Evolutionary conservation across 2,113 vertebrate species (phyloP), one percentile per base, ranked within the genome.

Genomic region (Rhinopomastus cyanomelas): DNA sequence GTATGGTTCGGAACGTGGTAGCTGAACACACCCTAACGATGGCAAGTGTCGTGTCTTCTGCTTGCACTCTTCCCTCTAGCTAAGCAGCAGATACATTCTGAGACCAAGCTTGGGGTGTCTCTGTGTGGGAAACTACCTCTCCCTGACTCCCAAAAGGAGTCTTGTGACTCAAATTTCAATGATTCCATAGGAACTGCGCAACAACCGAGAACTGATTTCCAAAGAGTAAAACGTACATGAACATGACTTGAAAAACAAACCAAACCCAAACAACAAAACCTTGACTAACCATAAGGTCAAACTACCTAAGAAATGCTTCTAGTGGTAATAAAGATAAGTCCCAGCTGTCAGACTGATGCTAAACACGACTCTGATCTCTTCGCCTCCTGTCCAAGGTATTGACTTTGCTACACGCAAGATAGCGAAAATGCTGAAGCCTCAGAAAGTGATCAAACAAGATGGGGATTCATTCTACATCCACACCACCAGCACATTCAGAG

Each of bases 361-460:
- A 49, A 92, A 67, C 7, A 52, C 53, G 76, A 44, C 52, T 80
- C 56, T 76, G 62, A 57, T 36, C 9, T 30, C 65, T 74, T 72
- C 65, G 34, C 68, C 72, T 83, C 59, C 36, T 82, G 25, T 59
- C 88, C 32, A 95, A 99, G 98, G 97, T 81, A 98, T 99, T 65
- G 96, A 98, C 73, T 89, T 97, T 42, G 91, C 85, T 44, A 96
- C 98, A 13, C 97, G 97, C n/a, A 99, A 98, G 68, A 97, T 98
- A 79, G 98, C 98, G 30, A 91, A 97, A 66, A 94, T 95, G 87
- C 90, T 99, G 87, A 99, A 98, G 89, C 96, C 96, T 34, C 97
- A 95, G 95, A 99, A 99, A 83, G 97, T 98, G 90, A 98, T 98
- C 11, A 97, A 98, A 88, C 97, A 98, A 84, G 89, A 96, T 0